Evolutionary conservation across 2,797 vertebrate genomes (phyloP).

Genomic region (Eulemur albifrons): DNA sequence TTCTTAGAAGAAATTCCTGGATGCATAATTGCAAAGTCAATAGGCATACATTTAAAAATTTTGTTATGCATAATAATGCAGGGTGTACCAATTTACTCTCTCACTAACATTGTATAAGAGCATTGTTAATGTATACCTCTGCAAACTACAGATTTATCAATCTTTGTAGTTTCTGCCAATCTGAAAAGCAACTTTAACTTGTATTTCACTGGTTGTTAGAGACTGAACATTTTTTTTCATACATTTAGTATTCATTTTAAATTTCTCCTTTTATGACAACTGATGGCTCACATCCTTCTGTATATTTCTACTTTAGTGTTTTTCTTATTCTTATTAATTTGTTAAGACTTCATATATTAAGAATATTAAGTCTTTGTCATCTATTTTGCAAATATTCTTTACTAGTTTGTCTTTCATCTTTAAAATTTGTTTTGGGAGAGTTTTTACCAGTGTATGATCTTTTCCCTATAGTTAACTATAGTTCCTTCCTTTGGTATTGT

Average conservation of each 20-base stretch:
- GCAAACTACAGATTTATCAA: not conserved
- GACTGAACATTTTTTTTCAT: not conserved
- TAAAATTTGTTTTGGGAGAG: not conserved
- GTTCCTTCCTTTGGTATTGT: not conserved
- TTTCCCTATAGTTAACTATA: not conserved
- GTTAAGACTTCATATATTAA: not conserved
- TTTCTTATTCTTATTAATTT: conserved; percentile 27
- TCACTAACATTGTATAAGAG: not conserved
- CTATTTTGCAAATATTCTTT: conserved; percentile 14
- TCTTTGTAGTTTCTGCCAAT: not conserved
- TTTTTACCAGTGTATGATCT: not conserved
- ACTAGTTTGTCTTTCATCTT: not conserved
- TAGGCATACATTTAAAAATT: not conserved
- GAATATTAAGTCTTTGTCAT: not conserved
- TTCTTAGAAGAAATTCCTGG: not conserved
- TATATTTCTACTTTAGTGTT: not conserved
- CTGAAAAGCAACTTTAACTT: not conserved
- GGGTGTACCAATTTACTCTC: not conserved
- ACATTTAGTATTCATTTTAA: not conserved
- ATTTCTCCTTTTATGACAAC: not conserved
- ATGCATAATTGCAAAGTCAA: not conserved
- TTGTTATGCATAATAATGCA: not conserved
- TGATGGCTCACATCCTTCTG: not conserved
- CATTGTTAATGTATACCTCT: not conserved
- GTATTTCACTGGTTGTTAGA: not conserved